Evolutionary conservation across 2,888 invertebrate genomes (phyloP), one percentile per base, ranked within the genome.

Genomic region (Lypha dubia): DNA sequence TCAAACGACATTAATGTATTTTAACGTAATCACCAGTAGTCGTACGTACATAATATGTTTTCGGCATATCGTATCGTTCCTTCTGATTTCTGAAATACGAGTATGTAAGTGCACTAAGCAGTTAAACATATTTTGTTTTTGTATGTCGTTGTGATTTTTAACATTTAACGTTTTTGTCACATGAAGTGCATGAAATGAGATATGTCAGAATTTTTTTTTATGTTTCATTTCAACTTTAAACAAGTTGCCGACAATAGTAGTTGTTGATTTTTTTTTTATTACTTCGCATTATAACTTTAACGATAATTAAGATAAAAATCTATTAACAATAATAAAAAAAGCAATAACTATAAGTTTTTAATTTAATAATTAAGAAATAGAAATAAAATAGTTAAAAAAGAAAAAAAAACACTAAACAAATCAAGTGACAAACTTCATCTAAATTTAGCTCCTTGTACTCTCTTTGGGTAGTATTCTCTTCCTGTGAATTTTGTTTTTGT

Each of bases 181-280:
- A 74, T 79, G 81, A 81, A 81, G 70, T 77, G 77, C 84, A 84
- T 84, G 74, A 81, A 84, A 84, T 79, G 81, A 70, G 81, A 79
- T 71, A 70, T 84, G 81, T 84, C 77, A 81, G 74, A 74, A 63
- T 63, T 62, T 58, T 58, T 58, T 58, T 74, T 65, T 79, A 79
- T 76, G 67, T 80, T 84, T 73, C 13, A 62, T 51, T 76, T 60
- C 17, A 60, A 41, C 74, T 32, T 67, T 17, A 70, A 70, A 67
- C 73, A 80, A 70, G 49, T 58, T 81, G 77, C 84, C 84, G 84
- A 77, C 84, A 84, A 79, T 65, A 74, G 49, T 74, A 77, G 77
- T 81, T 60, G 13, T 65, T 71, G 68, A 1, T 44, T 74, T 70
- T 58, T 32, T 46, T 58, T 38, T 32, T 53, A 51, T 58, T 60